Base-by-base conservation (phyloP, 2,113 vertebrate species). In the Alethe diademata region DNA sequence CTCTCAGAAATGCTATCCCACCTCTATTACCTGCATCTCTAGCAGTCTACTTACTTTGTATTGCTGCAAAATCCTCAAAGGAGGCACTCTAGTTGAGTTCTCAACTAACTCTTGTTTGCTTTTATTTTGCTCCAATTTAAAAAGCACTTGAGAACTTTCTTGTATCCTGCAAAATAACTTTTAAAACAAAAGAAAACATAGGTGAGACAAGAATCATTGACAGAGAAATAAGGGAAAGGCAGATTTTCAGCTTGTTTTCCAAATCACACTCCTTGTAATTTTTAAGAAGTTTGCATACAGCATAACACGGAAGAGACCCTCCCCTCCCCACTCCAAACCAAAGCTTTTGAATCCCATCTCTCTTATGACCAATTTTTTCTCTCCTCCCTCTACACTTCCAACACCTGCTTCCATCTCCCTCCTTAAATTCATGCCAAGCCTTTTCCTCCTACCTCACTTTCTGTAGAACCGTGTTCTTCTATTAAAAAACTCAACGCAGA, bases 111-210 rank as follows among this genome's bases (percentile, higher is more conserved):
- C 97, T 65, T 90, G 71, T 72, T 92, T 97, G 48, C 72, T 76
- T 90, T 97, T 98, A 67, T 90, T 97, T 93, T 98, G 99, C n/a
- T 96, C 95, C 78, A 96, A 72, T 88, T 98, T 99, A 97, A 98
- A 98, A 96, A 99, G 97, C 50, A 98, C 97, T 95, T 99, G 98
- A 74, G 98, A 97, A 93, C 99, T 99, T 95, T 99, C 99, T 95
- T 98, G 98, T 96, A 99, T 96, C 92, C 99, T 98, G 90, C 98
- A 98, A 91, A 99, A 98, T 60, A 99, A 91, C 99, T 99, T 97
- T 76, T 47, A 5, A 62, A 91, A 54, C 23, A 64, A 83, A 93
- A 95, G 25, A 95, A 81, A 86, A 95, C 38, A 89, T 1, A 88
- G 19, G 19, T 67, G 22, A 79, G 80, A 53, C 82, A 73, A 61